These are phyloP conservation scores for Hydrotaea cyrtoneurina DNA, from an alignment of 2,888 invertebrate genomes.

Conservation along the genomic window DNA sequence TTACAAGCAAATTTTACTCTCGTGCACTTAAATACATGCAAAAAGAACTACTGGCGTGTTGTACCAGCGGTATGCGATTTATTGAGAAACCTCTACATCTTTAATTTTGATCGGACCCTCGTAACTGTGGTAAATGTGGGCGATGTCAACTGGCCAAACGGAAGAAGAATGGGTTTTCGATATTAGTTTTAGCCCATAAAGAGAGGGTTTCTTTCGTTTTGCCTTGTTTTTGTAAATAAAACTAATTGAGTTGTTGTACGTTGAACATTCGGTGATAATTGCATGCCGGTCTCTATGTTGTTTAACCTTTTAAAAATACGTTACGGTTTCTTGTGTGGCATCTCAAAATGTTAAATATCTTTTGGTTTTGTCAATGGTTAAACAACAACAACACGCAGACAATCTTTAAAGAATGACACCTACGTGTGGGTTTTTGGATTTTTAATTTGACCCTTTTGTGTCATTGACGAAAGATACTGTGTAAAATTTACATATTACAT, in stretches of 20 bases:
- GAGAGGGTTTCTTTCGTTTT: not conserved
- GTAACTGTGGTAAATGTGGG: constrained; percentile 10
- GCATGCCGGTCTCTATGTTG: not conserved
- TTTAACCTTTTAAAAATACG: not conserved
- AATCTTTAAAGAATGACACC: not conserved
- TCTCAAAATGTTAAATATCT: not conserved
- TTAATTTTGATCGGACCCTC: not conserved
- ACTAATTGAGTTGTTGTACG: not conserved
- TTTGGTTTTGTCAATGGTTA: not conserved
- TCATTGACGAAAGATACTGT: not conserved
- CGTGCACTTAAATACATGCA: too few species aligned
- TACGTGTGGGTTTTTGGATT: not conserved
- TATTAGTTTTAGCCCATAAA: not conserved
- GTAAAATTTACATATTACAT: not conserved
- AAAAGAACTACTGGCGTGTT: too few species aligned
- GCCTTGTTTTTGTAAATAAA: not conserved
- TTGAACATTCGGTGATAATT: not conserved
- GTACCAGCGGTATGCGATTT: too few species aligned
- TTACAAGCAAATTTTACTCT: too few species aligned
- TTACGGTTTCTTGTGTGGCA: not conserved
- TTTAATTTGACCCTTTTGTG: not conserved
- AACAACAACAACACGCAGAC: too few species aligned
- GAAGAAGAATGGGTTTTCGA: not conserved
- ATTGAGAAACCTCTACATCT: too few species aligned
- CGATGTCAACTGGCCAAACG: constrained; percentile 9